A percentile compares a stretch with the other conserved stretches of the same genome.
These are phyloP conservation scores for Sinonovacula constricta DNA, from an alignment of 1,140 invertebrate genomes.

Conservation along the genomic window DNA sequence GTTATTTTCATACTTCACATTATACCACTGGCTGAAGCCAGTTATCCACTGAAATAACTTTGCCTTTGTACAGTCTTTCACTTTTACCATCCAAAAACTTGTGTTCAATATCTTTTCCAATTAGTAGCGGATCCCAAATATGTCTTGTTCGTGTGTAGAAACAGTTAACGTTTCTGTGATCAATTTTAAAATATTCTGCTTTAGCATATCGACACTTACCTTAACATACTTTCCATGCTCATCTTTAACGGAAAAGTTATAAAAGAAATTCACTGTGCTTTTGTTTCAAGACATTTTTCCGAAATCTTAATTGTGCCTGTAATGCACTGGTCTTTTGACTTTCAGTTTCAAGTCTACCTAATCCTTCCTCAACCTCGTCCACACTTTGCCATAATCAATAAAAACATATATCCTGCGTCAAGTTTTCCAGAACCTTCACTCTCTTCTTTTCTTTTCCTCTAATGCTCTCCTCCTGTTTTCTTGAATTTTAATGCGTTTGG, in stretches of 20 bases:
- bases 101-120: too few relatives aligned
- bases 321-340: background rate
- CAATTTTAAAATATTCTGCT: constrained; percentile 28
- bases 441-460: constrained; percentile 13
- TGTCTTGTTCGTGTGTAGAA: too few relatives aligned
- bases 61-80: too few relatives aligned
- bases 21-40: too few relatives aligned
- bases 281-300: constrained; percentile 37
- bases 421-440: constrained; percentile 5
- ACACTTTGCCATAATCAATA: constrained; percentile 15
- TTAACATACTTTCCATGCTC: constrained; percentile 10
- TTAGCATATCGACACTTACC: constrained; percentile 18
- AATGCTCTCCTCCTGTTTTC: constrained; percentile 3
- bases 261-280: constrained; percentile 15
- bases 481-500: constrained; percentile 10
- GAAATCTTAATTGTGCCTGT: constrained; percentile 22
- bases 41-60: too few relatives aligned
- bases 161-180: background rate
- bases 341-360: background rate
- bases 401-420: constrained; percentile 22
- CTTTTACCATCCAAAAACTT: too few relatives aligned
- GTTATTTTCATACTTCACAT: too few relatives aligned
- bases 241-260: constrained; percentile 16
- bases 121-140: too few relatives aligned
- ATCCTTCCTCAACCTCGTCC: constrained; percentile 5